These are phyloP conservation scores for Protobothrops flavoviridis DNA, from an alignment of 2,113 vertebrate genomes.

Conservation along the genomic window DNA sequence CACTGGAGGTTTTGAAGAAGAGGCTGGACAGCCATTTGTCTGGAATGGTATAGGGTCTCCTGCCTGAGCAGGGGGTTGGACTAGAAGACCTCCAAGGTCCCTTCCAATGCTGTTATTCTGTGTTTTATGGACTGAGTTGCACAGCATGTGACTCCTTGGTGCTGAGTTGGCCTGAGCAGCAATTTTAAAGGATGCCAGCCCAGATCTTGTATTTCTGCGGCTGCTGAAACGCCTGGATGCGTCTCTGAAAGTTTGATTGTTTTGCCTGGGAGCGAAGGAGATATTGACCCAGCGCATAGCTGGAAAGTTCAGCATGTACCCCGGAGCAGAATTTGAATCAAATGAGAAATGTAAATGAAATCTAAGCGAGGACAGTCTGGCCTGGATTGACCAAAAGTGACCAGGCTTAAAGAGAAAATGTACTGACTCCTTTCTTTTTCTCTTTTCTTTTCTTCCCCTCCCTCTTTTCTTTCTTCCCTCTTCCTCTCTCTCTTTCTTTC, in stretches of 20 bases:
- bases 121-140: background rate
- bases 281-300: background rate
- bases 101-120: too few relatives aligned
- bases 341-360: background rate
- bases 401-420: background rate
- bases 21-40: too few relatives aligned
- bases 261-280: background rate
- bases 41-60: too few relatives aligned
- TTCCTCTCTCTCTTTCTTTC: too few relatives aligned
- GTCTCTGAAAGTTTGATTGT: background rate
- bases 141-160: background rate
- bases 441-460: too few relatives aligned
- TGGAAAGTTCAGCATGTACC: background rate
- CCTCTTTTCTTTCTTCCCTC: too few relatives aligned
- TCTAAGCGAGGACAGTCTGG: background rate
- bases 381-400: background rate
- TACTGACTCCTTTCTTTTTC: background rate
- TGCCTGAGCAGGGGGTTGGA: too few relatives aligned
- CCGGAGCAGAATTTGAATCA: background rate
- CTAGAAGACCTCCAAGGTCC: too few relatives aligned
- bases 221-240: background rate
- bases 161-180: background rate
- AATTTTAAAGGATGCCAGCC: background rate
- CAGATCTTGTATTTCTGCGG: background rate
- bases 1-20: too few relatives aligned